Percentiles rank a stretch among this genome's conserved stretches.
Evolutionary conservation across 2,888 invertebrate genomes (phyloP).

Genomic region (Ceriagrion tenellum): DNA sequence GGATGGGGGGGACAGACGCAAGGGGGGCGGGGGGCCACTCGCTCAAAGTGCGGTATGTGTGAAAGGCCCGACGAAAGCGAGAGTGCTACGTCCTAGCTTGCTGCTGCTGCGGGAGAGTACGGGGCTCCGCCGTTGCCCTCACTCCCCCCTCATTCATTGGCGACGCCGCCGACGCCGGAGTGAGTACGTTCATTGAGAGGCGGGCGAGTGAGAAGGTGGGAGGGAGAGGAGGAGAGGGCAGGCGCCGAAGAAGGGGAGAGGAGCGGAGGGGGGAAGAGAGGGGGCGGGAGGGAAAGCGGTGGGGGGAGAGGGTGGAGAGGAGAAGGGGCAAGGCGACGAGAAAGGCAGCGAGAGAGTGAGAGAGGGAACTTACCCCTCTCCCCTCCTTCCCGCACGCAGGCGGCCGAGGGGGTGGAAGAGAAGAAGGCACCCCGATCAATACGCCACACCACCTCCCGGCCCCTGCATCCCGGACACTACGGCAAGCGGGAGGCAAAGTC

Average conservation of each 20-base stretch:
- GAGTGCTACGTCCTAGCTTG: conserved; percentile 65
- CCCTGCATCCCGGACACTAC: conserved; percentile 61
- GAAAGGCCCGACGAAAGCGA: conserved; percentile 61
- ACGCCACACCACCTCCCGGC: conserved; percentile 47
- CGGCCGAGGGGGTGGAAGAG: background rate
- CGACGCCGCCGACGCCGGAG: conserved; percentile 63
- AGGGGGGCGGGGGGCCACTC: background rate
- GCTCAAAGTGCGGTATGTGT: conserved; percentile 42
- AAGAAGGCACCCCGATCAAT: conserved; percentile 49
- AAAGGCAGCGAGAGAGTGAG: conserved; percentile 22
- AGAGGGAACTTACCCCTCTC: background rate
- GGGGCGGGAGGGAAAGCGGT: background rate
- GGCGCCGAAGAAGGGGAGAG: conserved; percentile 7
- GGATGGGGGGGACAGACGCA: background rate
- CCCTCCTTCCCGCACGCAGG: background rate
- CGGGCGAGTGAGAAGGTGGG: conserved; percentile 62
- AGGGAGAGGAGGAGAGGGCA: background rate
- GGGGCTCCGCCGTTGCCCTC: conserved; percentile 51
- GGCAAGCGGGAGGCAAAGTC: conserved; percentile 32
- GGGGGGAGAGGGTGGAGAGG: background rate
- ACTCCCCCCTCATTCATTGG: conserved; percentile 59
- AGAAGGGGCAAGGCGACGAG: background rate
- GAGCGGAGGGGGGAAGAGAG: too few relatives aligned
- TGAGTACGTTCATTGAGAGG: conserved; percentile 67
- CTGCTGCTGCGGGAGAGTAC: conserved; percentile 47